Evolutionary conservation across 2,888 invertebrate genomes (phyloP).

Genomic region (Drosophila austrosaltans): DNA sequence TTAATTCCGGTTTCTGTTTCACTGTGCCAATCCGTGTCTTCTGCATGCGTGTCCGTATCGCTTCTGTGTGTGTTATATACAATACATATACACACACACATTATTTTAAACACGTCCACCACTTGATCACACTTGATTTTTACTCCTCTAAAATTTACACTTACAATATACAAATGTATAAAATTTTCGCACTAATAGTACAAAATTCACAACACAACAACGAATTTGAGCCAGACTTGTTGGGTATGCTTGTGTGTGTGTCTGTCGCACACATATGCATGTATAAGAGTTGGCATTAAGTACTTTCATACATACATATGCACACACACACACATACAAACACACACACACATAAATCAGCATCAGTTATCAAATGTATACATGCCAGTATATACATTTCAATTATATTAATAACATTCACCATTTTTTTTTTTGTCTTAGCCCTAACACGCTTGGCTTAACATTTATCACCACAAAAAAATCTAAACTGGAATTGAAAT

Average conservation of each 20-base stretch:
- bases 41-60: constrained; percentile 21
- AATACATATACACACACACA: constrained; percentile 11
- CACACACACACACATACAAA: constrained; percentile 18
- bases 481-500: constrained; percentile 30
- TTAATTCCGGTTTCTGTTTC: constrained; percentile 72
- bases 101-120: constrained; percentile 53
- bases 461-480: constrained; percentile 27
- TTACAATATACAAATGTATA: not conserved
- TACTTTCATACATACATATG: constrained; percentile 15
- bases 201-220: constrained; percentile 39
- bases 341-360: constrained; percentile 12
- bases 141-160: constrained; percentile 6
- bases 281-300: constrained; percentile 45
- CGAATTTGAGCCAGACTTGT: constrained; percentile 24
- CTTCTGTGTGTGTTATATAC: constrained; percentile 28
- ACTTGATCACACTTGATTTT: constrained; percentile 55
- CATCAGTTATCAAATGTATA: constrained; percentile 13
- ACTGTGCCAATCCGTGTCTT: constrained; percentile 61
- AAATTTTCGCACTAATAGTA: constrained; percentile 49
- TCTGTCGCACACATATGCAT: constrained; percentile 13
- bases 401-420: constrained; percentile 25
- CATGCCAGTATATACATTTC: constrained; percentile 19
- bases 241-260: constrained; percentile 19
- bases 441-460: constrained; percentile 30
- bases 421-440: constrained; percentile 8